phyloP scores from a whole-genome alignment of 2,113 vertebrate genomes.

The Martes martes region DNA sequence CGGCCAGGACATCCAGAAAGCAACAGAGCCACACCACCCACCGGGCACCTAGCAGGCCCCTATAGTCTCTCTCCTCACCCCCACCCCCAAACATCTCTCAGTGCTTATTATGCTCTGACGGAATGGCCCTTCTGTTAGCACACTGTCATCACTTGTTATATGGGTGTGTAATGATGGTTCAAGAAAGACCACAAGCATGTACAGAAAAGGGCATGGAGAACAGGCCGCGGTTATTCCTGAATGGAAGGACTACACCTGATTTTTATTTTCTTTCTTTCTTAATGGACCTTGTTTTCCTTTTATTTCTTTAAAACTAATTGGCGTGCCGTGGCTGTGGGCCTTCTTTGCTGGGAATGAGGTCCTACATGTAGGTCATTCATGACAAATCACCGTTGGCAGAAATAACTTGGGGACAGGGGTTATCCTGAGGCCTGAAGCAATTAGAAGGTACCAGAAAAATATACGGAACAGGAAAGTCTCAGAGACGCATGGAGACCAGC shows the following conservation, averaged over 20 bases:
- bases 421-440: background rate
- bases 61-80: background rate
- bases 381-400: background rate
- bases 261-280: constrained; percentile 30
- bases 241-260: background rate
- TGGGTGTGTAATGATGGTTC: background rate
- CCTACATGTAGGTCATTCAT: background rate
- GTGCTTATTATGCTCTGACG: background rate
- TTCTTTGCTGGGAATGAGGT: background rate
- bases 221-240: accelerated
- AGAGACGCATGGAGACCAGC: background rate
- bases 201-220: background rate
- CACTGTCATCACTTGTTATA: background rate
- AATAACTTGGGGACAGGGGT: background rate
- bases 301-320: background rate
- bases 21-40: background rate
- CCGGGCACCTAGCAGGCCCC: background rate
- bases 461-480: background rate
- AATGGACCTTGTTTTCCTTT: background rate
- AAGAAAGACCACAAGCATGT: background rate
- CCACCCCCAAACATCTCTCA: background rate
- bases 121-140: background rate
- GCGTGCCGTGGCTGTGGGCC: background rate
- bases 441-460: background rate
- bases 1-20: background rate